These are phyloP conservation scores for Myxocyprinus asiaticus DNA, from an alignment of 2,113 vertebrate species.

Conservation along the genomic window DNA sequence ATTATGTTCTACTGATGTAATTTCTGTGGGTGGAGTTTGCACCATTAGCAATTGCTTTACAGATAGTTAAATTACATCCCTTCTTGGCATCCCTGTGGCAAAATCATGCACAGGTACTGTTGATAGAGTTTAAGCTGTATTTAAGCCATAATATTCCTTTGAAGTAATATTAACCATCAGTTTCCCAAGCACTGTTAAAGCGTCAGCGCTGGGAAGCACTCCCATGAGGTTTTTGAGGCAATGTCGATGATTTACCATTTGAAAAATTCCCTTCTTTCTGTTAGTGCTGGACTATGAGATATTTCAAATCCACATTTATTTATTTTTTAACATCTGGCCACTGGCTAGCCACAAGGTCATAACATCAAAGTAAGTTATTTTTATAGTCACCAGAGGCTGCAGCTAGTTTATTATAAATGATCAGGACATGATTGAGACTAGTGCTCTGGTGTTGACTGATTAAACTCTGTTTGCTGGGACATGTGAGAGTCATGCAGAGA, in stretches of 20 bases:
- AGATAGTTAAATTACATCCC: background rate
- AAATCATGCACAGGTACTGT: background rate
- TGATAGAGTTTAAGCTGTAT: background rate
- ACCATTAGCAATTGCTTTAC: background rate
- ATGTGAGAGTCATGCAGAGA: slow-evolving; percentile 26
- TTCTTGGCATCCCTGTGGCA: background rate
- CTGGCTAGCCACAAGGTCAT: slow-evolving; percentile 28
- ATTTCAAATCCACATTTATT: slow-evolving; percentile 11
- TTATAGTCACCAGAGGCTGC: slow-evolving; percentile 4
- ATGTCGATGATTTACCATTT: background rate
- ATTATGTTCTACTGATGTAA: background rate
- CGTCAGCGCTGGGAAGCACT: background rate
- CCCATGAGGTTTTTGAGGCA: background rate
- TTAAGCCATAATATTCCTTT: background rate
- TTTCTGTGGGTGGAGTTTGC: background rate
- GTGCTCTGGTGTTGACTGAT: slow-evolving; percentile 37
- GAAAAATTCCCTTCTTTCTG: background rate
- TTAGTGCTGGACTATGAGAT: background rate
- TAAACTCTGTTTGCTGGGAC: slow-evolving; percentile 27
- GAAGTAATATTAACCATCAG: background rate
- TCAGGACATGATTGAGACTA: slow-evolving; percentile 24
- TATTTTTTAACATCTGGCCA: slow-evolving; percentile 6
- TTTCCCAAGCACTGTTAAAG: background rate
- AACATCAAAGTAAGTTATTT: slow-evolving; percentile 30
- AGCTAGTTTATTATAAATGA: slow-evolving; percentile 44